These are phyloP conservation scores for Sciaenops ocellatus DNA, from an alignment of 2,797 vertebrate species.

Conservation along the genomic window DNA sequence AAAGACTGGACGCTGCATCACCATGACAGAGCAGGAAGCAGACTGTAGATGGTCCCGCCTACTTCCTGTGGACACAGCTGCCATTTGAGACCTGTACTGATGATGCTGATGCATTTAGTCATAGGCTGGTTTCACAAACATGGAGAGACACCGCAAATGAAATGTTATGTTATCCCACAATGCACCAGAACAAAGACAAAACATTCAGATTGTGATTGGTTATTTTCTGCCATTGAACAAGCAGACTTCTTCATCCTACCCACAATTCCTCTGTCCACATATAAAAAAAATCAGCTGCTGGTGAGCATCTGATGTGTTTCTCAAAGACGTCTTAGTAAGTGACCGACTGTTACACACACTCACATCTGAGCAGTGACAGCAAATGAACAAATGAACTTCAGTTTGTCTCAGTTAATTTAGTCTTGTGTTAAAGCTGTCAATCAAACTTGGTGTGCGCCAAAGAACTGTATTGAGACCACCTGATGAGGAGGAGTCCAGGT, in stretches of 20 bases:
- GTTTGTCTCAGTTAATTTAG: too few relatives aligned
- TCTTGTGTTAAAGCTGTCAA: too few relatives aligned
- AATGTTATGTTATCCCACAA: conserved; percentile 3
- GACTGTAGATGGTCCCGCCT: conserved; percentile 17
- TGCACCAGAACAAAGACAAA: conserved; percentile 2
- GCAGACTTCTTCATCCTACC: not conserved
- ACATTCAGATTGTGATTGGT: not conserved
- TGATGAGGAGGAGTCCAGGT: too few relatives aligned
- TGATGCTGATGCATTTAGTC: conserved; percentile 29
- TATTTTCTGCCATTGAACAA: not conserved
- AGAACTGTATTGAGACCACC: too few relatives aligned
- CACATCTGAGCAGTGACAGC: not conserved
- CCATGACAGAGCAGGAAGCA: conserved; percentile 29
- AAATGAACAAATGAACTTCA: too few relatives aligned
- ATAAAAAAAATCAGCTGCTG: not conserved
- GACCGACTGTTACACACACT: too few relatives aligned
- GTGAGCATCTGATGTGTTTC: not conserved
- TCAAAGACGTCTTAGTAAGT: not conserved
- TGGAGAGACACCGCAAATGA: not conserved
- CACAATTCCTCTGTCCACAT: not conserved
- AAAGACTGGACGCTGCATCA: conserved; percentile 27
- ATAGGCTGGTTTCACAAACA: conserved; percentile 66
- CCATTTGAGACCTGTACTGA: conserved; percentile 38
- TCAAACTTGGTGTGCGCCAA: too few relatives aligned
- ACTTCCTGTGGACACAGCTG: conserved; percentile 43